Percentiles rank a stretch among this genome's conserved stretches.
phyloP scores from a whole-genome alignment of 2,888 invertebrate species.

The Andricus curvator region DNA sequence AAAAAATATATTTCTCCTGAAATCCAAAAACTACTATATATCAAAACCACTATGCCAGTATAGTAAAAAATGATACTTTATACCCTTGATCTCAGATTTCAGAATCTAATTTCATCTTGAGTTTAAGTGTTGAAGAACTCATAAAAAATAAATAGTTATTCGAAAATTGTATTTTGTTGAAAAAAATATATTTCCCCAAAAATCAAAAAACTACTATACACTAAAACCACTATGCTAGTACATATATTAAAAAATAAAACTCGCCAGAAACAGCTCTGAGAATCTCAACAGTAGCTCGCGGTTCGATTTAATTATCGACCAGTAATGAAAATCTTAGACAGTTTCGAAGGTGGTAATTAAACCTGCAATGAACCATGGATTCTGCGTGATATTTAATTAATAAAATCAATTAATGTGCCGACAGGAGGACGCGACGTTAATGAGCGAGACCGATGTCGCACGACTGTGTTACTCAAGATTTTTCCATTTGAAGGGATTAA shows the following conservation, averaged over 20 bases:
- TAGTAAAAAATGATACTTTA: too few relatives aligned
- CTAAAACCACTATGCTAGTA: too few relatives aligned
- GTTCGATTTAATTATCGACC: not conserved
- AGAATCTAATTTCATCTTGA: too few relatives aligned
- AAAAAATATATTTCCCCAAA: too few relatives aligned
- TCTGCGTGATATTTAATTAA: slow-evolving; percentile 58
- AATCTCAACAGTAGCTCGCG: not conserved
- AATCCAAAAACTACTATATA: too few relatives aligned
- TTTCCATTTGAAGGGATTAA: slow-evolving; percentile 42
- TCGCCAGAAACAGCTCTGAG: not conserved
- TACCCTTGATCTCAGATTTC: too few relatives aligned
- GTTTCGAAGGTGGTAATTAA: slow-evolving; percentile 57
- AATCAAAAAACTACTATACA: too few relatives aligned
- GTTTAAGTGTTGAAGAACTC: too few relatives aligned
- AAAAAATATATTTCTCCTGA: too few relatives aligned
- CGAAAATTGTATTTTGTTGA: too few relatives aligned
- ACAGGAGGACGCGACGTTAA: slow-evolving; percentile 54
- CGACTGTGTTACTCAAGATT: slow-evolving; percentile 44
- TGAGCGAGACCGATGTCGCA: slow-evolving; percentile 54
- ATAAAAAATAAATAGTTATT: too few relatives aligned
- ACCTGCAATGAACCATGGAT: slow-evolving; percentile 49
- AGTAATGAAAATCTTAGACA: slow-evolving; percentile 21
- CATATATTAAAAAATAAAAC: not conserved
- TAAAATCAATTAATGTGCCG: slow-evolving; percentile 58
- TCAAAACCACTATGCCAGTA: too few relatives aligned